phyloP scores from a whole-genome alignment of 2,888 invertebrate species.

The Scaeva pyrastri region DNA sequence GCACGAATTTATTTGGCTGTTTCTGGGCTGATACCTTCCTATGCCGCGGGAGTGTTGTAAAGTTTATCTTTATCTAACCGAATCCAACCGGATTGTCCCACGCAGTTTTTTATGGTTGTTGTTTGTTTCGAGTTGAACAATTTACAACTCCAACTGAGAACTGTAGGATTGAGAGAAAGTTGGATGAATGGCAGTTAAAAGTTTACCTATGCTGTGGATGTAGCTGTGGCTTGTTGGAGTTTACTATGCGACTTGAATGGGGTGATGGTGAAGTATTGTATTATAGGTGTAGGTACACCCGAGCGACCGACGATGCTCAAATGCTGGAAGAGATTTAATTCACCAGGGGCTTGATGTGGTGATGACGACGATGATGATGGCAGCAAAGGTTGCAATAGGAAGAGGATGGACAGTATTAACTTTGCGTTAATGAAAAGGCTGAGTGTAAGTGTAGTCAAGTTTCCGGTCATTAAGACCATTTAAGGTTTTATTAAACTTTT shows the following conservation, averaged over 20 bases:
- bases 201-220: too few relatives aligned
- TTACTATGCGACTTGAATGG: neutral
- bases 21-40: conserved; percentile 30
- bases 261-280: neutral
- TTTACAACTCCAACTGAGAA: conserved; percentile 25
- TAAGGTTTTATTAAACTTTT: conserved; percentile 48
- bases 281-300: neutral
- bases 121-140: neutral
- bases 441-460: conserved; percentile 36
- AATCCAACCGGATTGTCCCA: conserved; percentile 67
- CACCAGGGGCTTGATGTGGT: neutral
- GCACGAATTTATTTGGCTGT: conserved; percentile 27
- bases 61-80: conserved; percentile 35
- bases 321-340: neutral
- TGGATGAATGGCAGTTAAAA: conserved; percentile 57
- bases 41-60: conserved; percentile 31
- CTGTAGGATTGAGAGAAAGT: conserved; percentile 64
- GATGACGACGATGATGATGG: neutral
- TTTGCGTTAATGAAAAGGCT: conserved; percentile 35
- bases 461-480: conserved; percentile 63
- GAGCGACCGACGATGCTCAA: too few relatives aligned
- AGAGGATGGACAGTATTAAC: conserved; percentile 27
- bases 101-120: conserved; percentile 44
- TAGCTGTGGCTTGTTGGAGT: conserved; percentile 39
- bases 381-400: conserved; percentile 7